phyloP scores from a whole-genome alignment of 2,797 vertebrate genomes.

The Vultur gryphus region DNA sequence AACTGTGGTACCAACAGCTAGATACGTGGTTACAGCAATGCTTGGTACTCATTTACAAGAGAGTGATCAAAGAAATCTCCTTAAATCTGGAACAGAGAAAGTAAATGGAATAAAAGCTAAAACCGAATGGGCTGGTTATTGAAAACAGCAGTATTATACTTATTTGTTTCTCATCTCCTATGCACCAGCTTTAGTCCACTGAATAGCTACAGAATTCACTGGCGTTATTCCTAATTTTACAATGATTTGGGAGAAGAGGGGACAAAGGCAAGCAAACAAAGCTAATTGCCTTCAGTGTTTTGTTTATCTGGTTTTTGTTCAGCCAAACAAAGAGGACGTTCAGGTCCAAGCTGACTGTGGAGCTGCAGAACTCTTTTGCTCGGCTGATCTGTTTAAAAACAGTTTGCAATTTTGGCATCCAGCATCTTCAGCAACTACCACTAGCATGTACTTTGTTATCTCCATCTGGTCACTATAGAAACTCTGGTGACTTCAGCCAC shows the following conservation, averaged over 20 bases:
- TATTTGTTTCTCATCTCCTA: conserved; percentile 6
- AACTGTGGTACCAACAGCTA: neutral
- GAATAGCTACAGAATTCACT: conserved; percentile 38
- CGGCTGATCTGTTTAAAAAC: neutral
- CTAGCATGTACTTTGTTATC: conserved; percentile 4
- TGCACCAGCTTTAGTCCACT: conserved; percentile 24
- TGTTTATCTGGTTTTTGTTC: conserved; percentile 49
- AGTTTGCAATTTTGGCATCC: conserved; percentile 20
- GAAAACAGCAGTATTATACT: conserved; percentile 19
- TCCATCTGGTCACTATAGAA: conserved; percentile 45
- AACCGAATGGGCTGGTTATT: neutral
- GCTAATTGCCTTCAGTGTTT: conserved; percentile 46
- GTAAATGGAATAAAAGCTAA: neutral
- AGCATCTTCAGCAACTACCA: neutral
- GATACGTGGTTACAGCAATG: rapidly evolving
- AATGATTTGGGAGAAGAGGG: conserved; percentile 41
- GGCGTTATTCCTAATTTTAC: conserved; percentile 58
- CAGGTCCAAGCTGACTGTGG: conserved; percentile 38
- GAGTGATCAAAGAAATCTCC: neutral
- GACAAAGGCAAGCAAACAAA: conserved; percentile 60
- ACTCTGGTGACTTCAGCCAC: conserved; percentile 27
- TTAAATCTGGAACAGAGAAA: neutral
- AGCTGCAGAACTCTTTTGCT: conserved; percentile 30
- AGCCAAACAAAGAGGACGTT: conserved; percentile 44
- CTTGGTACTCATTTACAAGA: neutral